These are phyloP conservation scores for Argyrosomus regius DNA, from an alignment of 2,797 vertebrate genomes.

Conservation along the genomic window DNA sequence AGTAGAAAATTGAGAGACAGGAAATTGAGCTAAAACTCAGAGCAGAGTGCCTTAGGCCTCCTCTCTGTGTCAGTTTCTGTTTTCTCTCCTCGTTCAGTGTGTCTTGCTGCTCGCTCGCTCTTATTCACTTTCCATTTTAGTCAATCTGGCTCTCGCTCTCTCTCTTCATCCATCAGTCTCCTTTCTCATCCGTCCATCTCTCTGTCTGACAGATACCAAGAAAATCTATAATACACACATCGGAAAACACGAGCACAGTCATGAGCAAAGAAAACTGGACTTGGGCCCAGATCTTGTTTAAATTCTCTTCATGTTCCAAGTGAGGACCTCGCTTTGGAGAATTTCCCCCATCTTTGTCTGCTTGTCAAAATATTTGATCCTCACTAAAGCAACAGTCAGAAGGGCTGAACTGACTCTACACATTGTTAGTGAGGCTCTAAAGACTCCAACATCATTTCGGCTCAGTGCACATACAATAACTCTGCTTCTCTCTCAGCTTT, in stretches of 20 bases:
- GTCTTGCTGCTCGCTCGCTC: conserved; percentile 5
- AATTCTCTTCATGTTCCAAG: neutral
- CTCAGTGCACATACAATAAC: neutral
- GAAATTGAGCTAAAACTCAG: conserved; percentile 47
- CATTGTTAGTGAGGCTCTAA: conserved; percentile 42
- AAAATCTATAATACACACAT: conserved; percentile 10
- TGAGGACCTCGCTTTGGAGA: neutral
- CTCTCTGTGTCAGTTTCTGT: conserved; percentile 2
- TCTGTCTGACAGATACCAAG: conserved; percentile 4
- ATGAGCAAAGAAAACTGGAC: conserved; percentile 7
- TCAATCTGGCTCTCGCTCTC: conserved; percentile 9
- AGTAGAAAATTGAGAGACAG: conserved; percentile 36
- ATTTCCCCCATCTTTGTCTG: conserved; percentile 4
- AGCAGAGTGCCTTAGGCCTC: conserved; percentile 4
- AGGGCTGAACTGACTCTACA: conserved; percentile 19
- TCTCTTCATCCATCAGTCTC: neutral
- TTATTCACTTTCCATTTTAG: conserved; percentile 16
- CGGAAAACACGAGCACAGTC: neutral
- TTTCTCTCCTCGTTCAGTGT: neutral
- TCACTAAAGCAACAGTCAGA: conserved; percentile 20
- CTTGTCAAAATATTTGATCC: conserved; percentile 41
- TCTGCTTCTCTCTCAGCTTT: neutral
- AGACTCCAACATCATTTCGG: conserved; percentile 27
- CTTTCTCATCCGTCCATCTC: conserved; percentile 6
- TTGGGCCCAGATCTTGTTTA: neutral